Base-by-base conservation (phyloP, 2,113 vertebrate genomes). In the Corynorhinus townsendii region DNA sequence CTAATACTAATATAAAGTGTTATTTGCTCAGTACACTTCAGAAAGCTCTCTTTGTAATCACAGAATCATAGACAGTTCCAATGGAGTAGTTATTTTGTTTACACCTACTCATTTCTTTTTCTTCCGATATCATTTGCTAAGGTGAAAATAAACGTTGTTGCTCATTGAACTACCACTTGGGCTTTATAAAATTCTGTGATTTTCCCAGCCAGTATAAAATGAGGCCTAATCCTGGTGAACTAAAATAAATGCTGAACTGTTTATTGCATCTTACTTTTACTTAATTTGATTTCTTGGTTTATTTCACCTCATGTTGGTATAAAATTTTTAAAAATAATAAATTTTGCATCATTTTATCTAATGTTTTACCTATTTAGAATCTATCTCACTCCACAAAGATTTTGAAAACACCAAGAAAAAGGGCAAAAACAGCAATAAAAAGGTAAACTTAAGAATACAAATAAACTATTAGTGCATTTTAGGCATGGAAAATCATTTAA, bases 401-500 rank as follows among this genome's bases (percentile, higher is more conserved):
- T 56, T 56, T 24, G 20, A 24, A 56, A 24, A 22, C 19, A 24
- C 7, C 20, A 56, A 22, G 54, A 22, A 56, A 56, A 56, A 56
- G 22, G 24, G 54, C 8, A 56, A 22, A 56, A 56, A 56, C 20
- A 56, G 54, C 20, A 56, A 22, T 56, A 10, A 24, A 56, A 56
- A 56, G 54, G 20, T 56, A 56, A 56, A 56, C 54, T 56, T 56
- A 56, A 1, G 3, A 56, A 56, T 56, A 56, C 8, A 56, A 56
- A 56, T 10, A 56, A 24, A 56, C 54, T 56, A 56, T 24, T 24
- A 56, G 54, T 56, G 54, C 22, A 56, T 91, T 56, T 4, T 9
- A 77, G 30, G 35, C 95, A 45, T 64, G 52, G 54, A 84, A 94
- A 71, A 72, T 85, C 16, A 88, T 71, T 95, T 75, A 71, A 43